Evolutionary conservation across 2,888 invertebrate species (phyloP), one percentile per base, ranked within the genome.

Genomic region (Allophyes oxyacanthae): DNA sequence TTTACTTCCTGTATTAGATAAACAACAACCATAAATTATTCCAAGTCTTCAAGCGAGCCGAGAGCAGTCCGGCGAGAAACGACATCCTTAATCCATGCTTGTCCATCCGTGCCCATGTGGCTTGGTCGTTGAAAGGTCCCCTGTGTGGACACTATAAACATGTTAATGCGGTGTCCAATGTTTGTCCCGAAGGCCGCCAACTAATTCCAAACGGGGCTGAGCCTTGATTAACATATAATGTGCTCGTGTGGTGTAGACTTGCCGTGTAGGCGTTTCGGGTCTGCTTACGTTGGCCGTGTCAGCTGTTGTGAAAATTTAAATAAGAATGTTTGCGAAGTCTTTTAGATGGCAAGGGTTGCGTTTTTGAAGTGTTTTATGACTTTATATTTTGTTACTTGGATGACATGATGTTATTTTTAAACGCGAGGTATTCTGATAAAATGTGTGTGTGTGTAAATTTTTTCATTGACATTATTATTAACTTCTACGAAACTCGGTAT

Each of bases 221-320:
- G 74, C 63, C 73, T 70, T 73, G 77, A 77, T 78, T 78, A 78
- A 77, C 78, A 78, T 77, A 78, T 72, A 64, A 75, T 75, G 60
- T 60, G 34, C 51, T 60, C 56, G 67, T 63, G 64, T 68, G 74
- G 58, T 49, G 51, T 48, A 58, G 63, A 59, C 54, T 43, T 49
- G 61, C 59, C 55, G 44, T 38, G 52, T 60, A 43, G 52, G 50
- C 50, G 55, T 61, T 72, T 72, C 48, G 15, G 36, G 45, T 41
- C 30, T 46, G 58, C 55, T 53, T 49, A 54, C 48, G 43, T 55
- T 44, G 40, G 30, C 20, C 9, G 36, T 54, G 65, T 64, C 62
- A 65, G 61, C 65, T 55, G 48, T 54, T 58, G 53, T 49, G 20
- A 42, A 66, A 67, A 64, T 71, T 68, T 68, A 42, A 60, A 68